A percentile compares a stretch with the other conserved stretches of the same genome.
Evolutionary conservation across 1,140 invertebrate genomes (phyloP).

Genomic region (Sycobia sp.): DNA sequence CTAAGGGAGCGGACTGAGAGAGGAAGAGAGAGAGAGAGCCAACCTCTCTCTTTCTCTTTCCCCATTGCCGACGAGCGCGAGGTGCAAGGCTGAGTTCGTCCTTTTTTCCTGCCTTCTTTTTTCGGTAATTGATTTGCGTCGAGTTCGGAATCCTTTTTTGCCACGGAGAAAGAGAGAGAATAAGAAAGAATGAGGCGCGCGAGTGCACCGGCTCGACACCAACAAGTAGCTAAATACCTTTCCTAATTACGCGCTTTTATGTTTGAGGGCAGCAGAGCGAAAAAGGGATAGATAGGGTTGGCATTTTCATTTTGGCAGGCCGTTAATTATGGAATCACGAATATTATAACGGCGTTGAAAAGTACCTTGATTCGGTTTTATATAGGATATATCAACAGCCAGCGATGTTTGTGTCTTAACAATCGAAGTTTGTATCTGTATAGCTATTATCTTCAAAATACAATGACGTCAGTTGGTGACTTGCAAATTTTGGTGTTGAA

Average conservation of each 20-base stretch:
- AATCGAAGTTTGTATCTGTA: too few relatives aligned
- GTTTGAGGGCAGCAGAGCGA: not conserved
- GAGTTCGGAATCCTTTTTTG: slow-evolving; percentile 8
- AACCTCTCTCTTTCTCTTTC: not conserved
- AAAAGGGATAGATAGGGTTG: too few relatives aligned
- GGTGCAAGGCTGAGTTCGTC: too few relatives aligned
- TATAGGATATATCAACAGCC: too few relatives aligned
- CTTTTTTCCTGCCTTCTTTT: too few relatives aligned
- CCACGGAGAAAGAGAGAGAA: not conserved
- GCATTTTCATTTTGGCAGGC: too few relatives aligned
- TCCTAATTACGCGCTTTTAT: slow-evolving; percentile 5
- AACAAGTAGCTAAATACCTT: slow-evolving; percentile 23
- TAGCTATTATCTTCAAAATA: too few relatives aligned
- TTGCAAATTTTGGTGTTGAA: too few relatives aligned
- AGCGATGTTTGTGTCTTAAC: too few relatives aligned
- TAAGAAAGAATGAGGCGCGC: not conserved
- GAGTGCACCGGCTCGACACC: not conserved
- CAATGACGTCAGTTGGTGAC: too few relatives aligned
- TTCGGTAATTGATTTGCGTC: slow-evolving; percentile 30
- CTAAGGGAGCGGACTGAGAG: slow-evolving; percentile 6
- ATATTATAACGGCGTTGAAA: not conserved
- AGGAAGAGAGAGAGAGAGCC: too few relatives aligned
- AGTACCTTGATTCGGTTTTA: not conserved
- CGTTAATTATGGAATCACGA: not conserved
- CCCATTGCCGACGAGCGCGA: too few relatives aligned